Conservation (phyloP, 2,888 invertebrate species). For the Digitonthophagus gazella region DNA sequence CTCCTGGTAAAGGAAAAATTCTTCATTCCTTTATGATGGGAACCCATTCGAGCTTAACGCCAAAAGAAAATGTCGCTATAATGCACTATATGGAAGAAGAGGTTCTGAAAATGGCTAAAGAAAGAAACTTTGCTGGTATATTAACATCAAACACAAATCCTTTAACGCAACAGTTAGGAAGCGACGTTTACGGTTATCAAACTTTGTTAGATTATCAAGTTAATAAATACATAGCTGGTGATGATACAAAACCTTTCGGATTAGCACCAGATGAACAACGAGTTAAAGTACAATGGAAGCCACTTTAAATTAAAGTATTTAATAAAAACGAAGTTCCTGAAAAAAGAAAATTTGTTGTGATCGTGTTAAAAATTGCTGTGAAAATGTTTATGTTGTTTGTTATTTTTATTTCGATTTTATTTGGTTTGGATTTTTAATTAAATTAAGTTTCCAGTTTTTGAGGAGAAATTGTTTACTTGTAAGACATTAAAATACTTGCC, state of each 20-base stretch:
- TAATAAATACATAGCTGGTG: slow-evolving; percentile 70
- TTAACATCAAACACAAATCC: slow-evolving; percentile 87
- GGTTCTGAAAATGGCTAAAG: slow-evolving; percentile 64
- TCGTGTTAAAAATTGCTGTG: not conserved
- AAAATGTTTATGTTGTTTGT: slow-evolving; percentile 12
- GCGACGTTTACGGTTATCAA: slow-evolving; percentile 75
- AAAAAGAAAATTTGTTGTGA: not conserved
- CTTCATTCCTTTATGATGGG: slow-evolving; percentile 89
- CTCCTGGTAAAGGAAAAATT: slow-evolving; percentile 65
- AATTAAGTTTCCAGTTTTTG: too few relatives aligned
- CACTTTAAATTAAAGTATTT: slow-evolving; percentile 42
- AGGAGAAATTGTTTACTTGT: too few relatives aligned
- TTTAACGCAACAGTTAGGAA: slow-evolving; percentile 84
- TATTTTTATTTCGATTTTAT: not conserved
- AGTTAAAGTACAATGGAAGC: slow-evolving; percentile 79
- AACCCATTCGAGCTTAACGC: slow-evolving; percentile 62
- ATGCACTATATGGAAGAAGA: slow-evolving; percentile 79
- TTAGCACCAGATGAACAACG: slow-evolving; percentile 74
- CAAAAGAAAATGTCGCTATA: slow-evolving; percentile 75
- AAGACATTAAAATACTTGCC: too few relatives aligned
- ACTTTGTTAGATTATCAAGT: slow-evolving; percentile 77
- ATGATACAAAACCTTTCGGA: slow-evolving; percentile 72
- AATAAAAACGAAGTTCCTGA: slow-evolving; percentile 3
- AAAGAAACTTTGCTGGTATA: slow-evolving; percentile 68
- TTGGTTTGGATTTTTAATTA: not conserved